Base-by-base conservation (phyloP, 2,113 vertebrate genomes). In the Microcebus tavaratra region DNA sequence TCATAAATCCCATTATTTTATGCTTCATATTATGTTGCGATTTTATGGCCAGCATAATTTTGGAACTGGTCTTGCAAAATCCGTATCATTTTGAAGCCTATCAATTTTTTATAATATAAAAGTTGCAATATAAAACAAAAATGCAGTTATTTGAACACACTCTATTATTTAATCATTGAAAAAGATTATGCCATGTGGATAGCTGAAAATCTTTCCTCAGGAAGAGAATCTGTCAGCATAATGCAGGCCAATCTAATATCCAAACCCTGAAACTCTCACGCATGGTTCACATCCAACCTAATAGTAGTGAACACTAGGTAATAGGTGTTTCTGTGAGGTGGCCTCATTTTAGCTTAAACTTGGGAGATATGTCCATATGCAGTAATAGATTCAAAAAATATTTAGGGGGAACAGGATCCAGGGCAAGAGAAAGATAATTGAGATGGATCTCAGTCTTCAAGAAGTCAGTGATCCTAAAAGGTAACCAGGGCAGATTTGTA, bases 1-100 rank as follows among this genome's bases (percentile, higher is more conserved):
- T 79, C 5, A 68, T 57, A 89, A 86, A 68, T 96, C 20, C 88
- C 70, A 83, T 53, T 78, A 67, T 91, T 75, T 87, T 65, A 80
- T 68, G 78, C 39, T 81, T 81, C 14, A 75, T 42, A 82, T 86
- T 39, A 50, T 36, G 0, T 55, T 81, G 18, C 3, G 75, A 42
- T 73, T 55, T 91, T 29, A 61, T 17, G 79, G 14, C 8, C 45
- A 61, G 34, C 11, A 3, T 72, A 42, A 15, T 9, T 75, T 81
- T 85, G 81, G 27, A 65, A 68, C 9, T 65, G 8, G 70, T 31
- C 36, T 53, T 92, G 8, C 68, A 27, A 27, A 83, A 67, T 75
- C 6, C 10, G 23, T 36, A 4, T 25, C 3, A 90, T 84, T 70
- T 84, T 34, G 4, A 48, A 86, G 27, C 1, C 34, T 55, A 63